phyloP scores from a whole-genome alignment of 2,113 vertebrate genomes.

The Tachycineta bicolor region DNA sequence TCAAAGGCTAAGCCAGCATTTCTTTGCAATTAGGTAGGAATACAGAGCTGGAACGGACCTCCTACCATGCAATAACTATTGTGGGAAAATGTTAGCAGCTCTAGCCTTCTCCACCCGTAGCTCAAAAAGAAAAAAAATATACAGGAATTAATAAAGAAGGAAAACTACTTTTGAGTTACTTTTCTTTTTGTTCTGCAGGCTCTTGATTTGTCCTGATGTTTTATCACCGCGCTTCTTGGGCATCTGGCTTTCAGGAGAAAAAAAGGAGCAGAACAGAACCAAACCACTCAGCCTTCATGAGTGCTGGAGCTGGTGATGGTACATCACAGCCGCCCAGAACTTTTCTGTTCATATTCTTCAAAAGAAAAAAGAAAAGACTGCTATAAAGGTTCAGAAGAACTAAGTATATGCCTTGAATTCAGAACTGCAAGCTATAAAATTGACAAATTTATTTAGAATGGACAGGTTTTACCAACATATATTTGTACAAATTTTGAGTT shows the following conservation, averaged over 20 bases:
- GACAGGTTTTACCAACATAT: neutral
- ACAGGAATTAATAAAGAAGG: neutral
- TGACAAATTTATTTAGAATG: neutral
- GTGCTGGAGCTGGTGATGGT: neutral
- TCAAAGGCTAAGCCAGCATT: neutral
- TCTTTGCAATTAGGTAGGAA: slow-evolving; percentile 4
- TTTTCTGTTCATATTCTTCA: neutral
- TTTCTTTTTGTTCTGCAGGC: neutral
- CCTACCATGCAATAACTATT: neutral
- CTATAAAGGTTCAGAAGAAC: neutral
- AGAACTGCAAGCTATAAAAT: neutral
- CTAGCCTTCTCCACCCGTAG: neutral
- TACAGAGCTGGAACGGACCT: neutral
- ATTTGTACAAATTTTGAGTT: neutral
- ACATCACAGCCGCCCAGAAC: fast-evolving
- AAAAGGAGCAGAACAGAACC: neutral
- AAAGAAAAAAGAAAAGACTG: neutral
- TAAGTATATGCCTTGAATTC: neutral
- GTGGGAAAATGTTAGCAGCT: neutral
- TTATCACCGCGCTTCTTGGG: neutral
- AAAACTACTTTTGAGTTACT: neutral
- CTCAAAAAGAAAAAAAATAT: neutral
- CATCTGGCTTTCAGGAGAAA: neutral
- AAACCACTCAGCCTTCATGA: neutral
- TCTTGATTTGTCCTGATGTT: neutral